Evolutionary conservation across 2,888 invertebrate genomes (phyloP), one percentile per base, ranked within the genome.

Genomic region (Cenopis cana): DNA sequence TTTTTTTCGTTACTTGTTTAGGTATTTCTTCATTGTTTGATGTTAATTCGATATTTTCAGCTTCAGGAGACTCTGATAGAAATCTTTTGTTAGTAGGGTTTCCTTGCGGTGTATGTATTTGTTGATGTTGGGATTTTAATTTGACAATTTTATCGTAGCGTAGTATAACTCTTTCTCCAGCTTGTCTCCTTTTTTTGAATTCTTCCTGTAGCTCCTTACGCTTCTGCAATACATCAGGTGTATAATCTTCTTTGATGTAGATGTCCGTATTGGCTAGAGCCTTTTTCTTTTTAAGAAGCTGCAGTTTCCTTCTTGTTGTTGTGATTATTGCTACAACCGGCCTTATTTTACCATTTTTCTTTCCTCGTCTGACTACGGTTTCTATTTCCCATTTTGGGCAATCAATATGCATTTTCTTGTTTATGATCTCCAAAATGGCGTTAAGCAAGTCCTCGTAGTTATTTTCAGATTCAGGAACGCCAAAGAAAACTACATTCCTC

Each of bases 141-240:
- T 14, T 52, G 8, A 52, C 18, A 17, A 52, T 52, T 52, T 52
- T 52, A 52, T 17, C 52, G 6, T 52, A 18, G 2, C 52, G 52
- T 1, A 52, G 18, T 17, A 52, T 59, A 50, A 75, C 75, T 64
- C 38, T 75, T 61, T 76, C 72, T 54, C 76, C 76, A 17, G 70
- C 12, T 17, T 72, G 59, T 14, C 73, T 73, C 38, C 73, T 68
- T 5, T 59, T 65, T 64, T 76, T 36, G 6, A 77, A 66, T 0
- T 75, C 72, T 73, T 75, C 75, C 24, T 77, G 76, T 12, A 78
- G 41, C 14, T 57, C 73, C 71, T 74, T 77, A 0, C 77, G 73
- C 73, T 76, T 76, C 73, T 78, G 74, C 70, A 78, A 17, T 9
- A 78, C 73, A 0, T 20, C 62, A n/a, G 73, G 73, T 10, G 77